Evolutionary conservation across 1,140 invertebrate genomes (phyloP), one percentile per base, ranked within the genome.

Genomic region (Drosophila quadrilineata): DNA sequence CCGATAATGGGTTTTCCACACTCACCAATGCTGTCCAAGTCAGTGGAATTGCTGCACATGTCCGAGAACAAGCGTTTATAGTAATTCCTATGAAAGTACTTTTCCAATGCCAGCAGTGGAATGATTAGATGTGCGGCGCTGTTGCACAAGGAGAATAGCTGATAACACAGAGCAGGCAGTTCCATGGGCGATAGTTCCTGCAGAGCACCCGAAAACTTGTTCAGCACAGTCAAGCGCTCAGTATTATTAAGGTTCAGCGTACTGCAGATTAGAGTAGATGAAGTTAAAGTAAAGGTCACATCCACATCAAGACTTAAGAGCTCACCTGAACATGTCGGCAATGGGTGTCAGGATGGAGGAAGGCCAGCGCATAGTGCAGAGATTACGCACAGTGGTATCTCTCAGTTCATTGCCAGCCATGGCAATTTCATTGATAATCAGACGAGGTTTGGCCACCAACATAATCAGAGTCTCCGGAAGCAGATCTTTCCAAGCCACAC

Each of bases 401-500:
- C 90, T 89, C 46, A 88, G 90, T 57, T 91, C 90, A n/a, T 22
- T 12, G 14, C 90, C 91, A 5, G 85, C 74, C 57, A 90, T 87
- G 28, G 72, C 66, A 4, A 87, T 69, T 0, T 76, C 88, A 60
- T 91, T 85, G n/a, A 87, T 84, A 6, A 74, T 63, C 3, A 91
- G 74, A 6, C 63, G 58, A 12, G 87, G 75, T 46, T 72, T 82
- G 21, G 74, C 67, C 2, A 72, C 66, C 2, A 91, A 53, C 3
- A 90, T 65, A 9, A 77, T 74, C 10, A 91, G 45, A 0, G 89
- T 60, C 31, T 90, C 88, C 9, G 91, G 91, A 48, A 91, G 29
- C 38, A 91, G 41, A 50, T 91, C 90, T 66, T 90, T 91, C 91
- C 91, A 91, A 24, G 90, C 90, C 8, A 87, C 74, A 54, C 87